A percentile compares a stretch with the other conserved stretches of the same genome.
phyloP scores from a whole-genome alignment of 2,888 invertebrate species.

The Eutolmus rufibarbis region DNA sequence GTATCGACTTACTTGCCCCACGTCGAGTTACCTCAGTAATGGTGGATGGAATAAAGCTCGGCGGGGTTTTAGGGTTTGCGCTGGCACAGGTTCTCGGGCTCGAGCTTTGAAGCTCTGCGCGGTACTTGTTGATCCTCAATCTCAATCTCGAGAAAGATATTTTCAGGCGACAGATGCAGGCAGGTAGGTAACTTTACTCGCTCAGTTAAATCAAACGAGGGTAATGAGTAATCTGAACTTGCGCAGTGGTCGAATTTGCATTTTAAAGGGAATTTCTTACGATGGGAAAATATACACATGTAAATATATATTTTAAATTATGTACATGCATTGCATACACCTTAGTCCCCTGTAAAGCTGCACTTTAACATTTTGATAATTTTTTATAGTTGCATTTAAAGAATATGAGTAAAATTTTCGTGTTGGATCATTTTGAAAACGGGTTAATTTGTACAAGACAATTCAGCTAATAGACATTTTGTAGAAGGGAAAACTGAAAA shows the following conservation, averaged over 20 bases:
- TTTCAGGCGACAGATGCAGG: background rate
- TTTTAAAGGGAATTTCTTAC: background rate
- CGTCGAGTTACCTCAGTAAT: background rate
- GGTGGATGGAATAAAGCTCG: background rate
- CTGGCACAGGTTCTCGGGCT: background rate
- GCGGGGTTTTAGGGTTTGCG: background rate
- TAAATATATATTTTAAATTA: background rate
- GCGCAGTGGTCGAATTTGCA: background rate
- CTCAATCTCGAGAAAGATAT: background rate
- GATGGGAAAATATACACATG: background rate
- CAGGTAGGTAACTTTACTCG: background rate
- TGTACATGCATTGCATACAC: too few relatives aligned
- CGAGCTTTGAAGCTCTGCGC: background rate
- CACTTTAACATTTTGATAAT: too few relatives aligned
- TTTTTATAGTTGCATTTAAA: too few relatives aligned
- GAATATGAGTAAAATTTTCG: too few relatives aligned
- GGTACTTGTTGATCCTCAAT: background rate
- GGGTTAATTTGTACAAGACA: too few relatives aligned
- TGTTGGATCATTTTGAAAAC: too few relatives aligned
- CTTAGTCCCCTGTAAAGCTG: too few relatives aligned
- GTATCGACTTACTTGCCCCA: background rate
- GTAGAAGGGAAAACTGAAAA: too few relatives aligned
- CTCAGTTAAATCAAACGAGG: background rate
- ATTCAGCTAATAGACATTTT: too few relatives aligned
- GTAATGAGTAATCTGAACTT: background rate